These are phyloP conservation scores for Anolis carolinensis DNA, from an alignment of 2,113 vertebrate species.

Conservation along the genomic window DNA sequence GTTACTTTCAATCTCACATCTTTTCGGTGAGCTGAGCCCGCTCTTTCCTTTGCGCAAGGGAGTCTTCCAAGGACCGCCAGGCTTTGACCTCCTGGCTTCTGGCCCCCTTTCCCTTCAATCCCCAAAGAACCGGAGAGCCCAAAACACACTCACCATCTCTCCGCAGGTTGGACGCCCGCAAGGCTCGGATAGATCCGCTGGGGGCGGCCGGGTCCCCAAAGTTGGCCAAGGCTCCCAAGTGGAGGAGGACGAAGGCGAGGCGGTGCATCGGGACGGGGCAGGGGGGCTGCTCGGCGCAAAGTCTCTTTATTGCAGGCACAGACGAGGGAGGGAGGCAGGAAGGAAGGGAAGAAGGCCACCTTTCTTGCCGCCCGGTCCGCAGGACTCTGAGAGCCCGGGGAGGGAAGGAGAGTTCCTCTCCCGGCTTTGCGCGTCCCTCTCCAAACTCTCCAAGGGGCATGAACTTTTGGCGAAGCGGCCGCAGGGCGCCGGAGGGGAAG, in stretches of 20 bases:
- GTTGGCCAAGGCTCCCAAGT: constrained; percentile 70
- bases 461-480: background rate
- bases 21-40: background rate
- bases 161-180: constrained; percentile 75
- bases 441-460: constrained; percentile 42
- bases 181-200: constrained; percentile 75
- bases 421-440: no score
- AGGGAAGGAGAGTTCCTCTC: background rate
- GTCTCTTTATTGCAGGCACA: no score
- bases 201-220: constrained; percentile 75
- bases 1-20: background rate
- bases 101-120: no score
- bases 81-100: background rate
- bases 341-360: no score
- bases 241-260: constrained; percentile 70
- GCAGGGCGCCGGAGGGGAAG: constrained; percentile 12
- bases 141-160: constrained; percentile 78
- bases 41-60: background rate
- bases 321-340: no score
- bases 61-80: no score
- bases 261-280: constrained; percentile 80
- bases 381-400: constrained; percentile 4
- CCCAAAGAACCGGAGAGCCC: background rate
- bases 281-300: constrained; percentile 31
- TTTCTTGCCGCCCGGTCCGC: background rate